Evolutionary conservation across 2,888 invertebrate genomes (phyloP), one percentile per base, ranked within the genome.

Genomic region (Plagodis dolabraria): DNA sequence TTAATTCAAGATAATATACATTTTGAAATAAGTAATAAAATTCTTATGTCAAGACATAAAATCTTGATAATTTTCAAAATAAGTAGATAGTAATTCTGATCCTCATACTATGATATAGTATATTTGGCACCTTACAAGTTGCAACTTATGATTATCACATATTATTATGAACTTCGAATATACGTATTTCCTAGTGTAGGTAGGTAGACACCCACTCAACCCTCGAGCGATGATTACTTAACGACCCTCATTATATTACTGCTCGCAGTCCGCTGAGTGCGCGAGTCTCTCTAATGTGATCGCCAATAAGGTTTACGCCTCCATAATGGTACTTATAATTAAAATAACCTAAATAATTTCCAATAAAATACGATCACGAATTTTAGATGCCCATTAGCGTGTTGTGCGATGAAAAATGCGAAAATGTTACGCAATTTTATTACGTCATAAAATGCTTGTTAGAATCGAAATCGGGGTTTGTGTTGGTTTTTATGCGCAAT

Each of bases 401-500:
- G 54, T 57, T 49, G 67, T 53, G 63, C n/a, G 44, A 62, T 71
- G 70, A 70, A 68, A 72, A 69, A 70, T 69, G 60, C 59, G 70
- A 65, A 68, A 74, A 77, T 71, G 69, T 70, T 63, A 68, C 60
- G 61, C 55, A 60, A 60, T 76, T 78, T 77, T 72, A 79, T 75
- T 58, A 67, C 70, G 60, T 72, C 78, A 68, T 79, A 71, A 79
- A 75, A 67, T 65, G 71, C 71, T 73, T 69, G 72, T 72, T 74
- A 68, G 73, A 64, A 71, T 70, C 68, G 65, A 67, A 72, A 67
- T 68, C 69, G 65, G 53, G 58, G 51, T 50, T 60, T 64, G 61
- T 60, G 61, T 60, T 57, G 60, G 65, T 57, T 69, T 69, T 73
- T 68, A 73, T 62, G 71, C 55, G 68, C 68, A 64, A 68, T 72